Evolutionary conservation across 2,888 invertebrate genomes (phyloP), one percentile per base, ranked within the genome.

Genomic region (Ctenicera cuprea): DNA sequence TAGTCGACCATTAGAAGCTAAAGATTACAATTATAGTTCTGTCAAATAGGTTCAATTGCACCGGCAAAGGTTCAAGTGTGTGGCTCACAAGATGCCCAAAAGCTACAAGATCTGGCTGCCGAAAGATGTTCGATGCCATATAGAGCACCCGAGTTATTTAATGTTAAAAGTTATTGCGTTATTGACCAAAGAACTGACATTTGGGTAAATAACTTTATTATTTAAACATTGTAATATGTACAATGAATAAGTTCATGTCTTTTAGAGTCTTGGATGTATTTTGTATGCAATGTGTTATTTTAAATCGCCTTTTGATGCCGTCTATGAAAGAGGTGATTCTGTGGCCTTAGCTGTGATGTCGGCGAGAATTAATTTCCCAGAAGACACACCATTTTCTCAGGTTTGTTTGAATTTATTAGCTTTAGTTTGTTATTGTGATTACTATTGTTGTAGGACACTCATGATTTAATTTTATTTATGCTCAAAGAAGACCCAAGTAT

Each of bases 121-220:
- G 95, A 96, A 86, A 89, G 94, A 74, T 95, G 95, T 85, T 94
- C 95, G 22, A 96, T 97, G 93, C 92, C 95, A 2, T 97, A 95
- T 83, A 88, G 95, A 80, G 95, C 96, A 0, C 97, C 97, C 0
- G 97, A 97, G 86, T 87, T 97, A 62, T 97, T 97, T 83, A 93
- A 93, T 80, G 95, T 96, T 9, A 94, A 95, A 86, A 92, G 93
- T 73, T 93, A 94, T 82, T 92, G 93, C 81, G 91, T 92, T 80
- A 91, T 97, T 68, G 95, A 95, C 84, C 94, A 96, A 86, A 88
- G 94, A 77, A 94, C 94, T 38, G 96, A 97, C 87, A 93, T 96
- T 82, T 97, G 96, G 96, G 94, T 94, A 87, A 83, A 84, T 78
- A 26, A 26, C 2, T 26, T 26, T 26, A 26, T 11, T 63, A 26